Conservation (phyloP, 2,113 vertebrate genomes). For the Solea senegalensis region DNA sequence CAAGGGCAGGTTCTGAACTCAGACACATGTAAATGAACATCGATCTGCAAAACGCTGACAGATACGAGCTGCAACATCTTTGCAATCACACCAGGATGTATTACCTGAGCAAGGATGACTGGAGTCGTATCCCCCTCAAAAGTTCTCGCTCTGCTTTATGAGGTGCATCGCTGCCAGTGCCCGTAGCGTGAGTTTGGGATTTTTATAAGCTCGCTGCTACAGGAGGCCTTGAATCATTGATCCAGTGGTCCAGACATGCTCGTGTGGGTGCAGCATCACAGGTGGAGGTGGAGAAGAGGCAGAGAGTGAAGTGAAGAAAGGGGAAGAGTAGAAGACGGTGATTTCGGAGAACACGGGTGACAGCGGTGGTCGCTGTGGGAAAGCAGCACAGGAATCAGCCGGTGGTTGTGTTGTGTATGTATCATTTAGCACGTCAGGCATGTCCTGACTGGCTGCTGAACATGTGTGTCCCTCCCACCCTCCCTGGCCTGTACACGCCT, state of each 20-base stretch:
- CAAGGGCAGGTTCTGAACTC: background rate
- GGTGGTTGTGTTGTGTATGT: conserved; percentile 24
- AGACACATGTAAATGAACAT: conserved; percentile 51
- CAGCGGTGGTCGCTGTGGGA: conserved; percentile 11
- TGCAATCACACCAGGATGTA: conserved; percentile 22
- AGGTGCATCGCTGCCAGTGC: conserved; percentile 19
- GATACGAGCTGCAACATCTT: conserved; percentile 4
- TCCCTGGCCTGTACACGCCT: conserved; percentile 48
- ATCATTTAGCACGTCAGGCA: conserved; percentile 16
- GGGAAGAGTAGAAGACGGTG: background rate
- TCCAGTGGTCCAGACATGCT: conserved; percentile 21
- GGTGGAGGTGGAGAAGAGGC: conserved; percentile 10
- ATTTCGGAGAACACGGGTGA: conserved; percentile 41
- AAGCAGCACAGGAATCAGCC: conserved; percentile 53
- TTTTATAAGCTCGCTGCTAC: conserved; percentile 40
- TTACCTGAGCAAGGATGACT: conserved; percentile 29
- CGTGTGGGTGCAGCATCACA: conserved; percentile 12
- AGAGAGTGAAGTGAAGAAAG: conserved; percentile 14
- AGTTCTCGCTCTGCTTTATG: conserved; percentile 56
- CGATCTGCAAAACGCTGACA: conserved; percentile 23
- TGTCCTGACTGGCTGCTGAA: conserved; percentile 24
- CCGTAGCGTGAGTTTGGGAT: conserved; percentile 9
- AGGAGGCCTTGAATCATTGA: conserved; percentile 46
- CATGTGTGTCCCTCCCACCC: conserved; percentile 52
- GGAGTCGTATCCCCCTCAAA: conserved; percentile 34